Percentiles rank a stretch among this genome's conserved stretches.
Evolutionary conservation across 2,113 vertebrate genomes (phyloP).

Genomic region (Anguilla japonica): DNA sequence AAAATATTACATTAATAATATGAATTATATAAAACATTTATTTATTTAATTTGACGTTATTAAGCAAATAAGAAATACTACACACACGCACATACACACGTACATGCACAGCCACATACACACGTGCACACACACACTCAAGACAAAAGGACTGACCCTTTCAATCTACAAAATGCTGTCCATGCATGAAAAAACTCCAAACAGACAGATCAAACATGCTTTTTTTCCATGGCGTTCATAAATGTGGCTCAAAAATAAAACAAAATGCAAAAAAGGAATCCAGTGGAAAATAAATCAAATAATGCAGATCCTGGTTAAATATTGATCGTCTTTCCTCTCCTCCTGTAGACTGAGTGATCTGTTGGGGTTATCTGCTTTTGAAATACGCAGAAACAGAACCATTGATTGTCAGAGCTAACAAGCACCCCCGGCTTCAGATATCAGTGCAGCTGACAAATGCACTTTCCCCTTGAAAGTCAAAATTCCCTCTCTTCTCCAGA

Average conservation of each 20-base stretch:
- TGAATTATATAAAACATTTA: too few species aligned
- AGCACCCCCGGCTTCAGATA: conserved; percentile 30
- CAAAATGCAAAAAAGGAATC: conserved; percentile 23
- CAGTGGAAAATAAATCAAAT: conserved; percentile 17
- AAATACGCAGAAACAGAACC: conserved; percentile 40
- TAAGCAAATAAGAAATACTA: too few species aligned
- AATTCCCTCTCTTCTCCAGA: not conserved
- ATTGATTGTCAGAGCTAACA: conserved; percentile 47
- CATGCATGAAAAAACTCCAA: not conserved
- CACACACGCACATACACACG: too few species aligned
- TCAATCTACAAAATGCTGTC: too few species aligned
- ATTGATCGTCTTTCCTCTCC: conserved; percentile 39
- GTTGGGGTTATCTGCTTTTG: conserved; percentile 26
- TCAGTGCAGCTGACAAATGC: conserved; percentile 32
- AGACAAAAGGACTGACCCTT: too few species aligned
- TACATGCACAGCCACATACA: too few species aligned
- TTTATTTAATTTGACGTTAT: too few species aligned
- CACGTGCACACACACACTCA: too few species aligned
- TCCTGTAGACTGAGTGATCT: conserved; percentile 24
- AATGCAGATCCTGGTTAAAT: conserved; percentile 39
- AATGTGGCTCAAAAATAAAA: conserved; percentile 15
- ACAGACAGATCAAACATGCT: not conserved
- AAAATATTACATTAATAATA: too few species aligned
- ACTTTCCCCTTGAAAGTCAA: conserved; percentile 16
- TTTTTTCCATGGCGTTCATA: not conserved